A percentile compares a stretch with the other conserved stretches of the same genome.
phyloP scores from a whole-genome alignment of 2,888 invertebrate species.

The Drosophila kokeensis region DNA sequence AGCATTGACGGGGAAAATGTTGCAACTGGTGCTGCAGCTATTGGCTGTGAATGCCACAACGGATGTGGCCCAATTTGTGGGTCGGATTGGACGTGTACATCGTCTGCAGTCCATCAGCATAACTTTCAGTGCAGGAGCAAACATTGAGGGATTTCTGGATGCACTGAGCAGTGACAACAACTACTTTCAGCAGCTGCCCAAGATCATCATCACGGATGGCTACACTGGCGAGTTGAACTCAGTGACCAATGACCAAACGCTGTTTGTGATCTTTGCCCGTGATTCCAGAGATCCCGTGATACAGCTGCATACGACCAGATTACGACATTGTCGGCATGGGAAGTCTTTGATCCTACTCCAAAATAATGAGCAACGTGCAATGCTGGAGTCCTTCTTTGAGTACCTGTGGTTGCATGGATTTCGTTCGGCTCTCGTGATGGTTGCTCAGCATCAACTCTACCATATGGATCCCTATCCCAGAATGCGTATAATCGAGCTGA shows the following conservation, averaged over 20 bases:
- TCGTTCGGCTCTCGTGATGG: conserved; percentile 58
- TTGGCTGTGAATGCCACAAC: conserved; percentile 2
- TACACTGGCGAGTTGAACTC: conserved; percentile 4
- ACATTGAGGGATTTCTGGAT: conserved; percentile 25
- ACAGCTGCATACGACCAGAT: conserved; percentile 26
- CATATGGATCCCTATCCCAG: conserved; percentile 70
- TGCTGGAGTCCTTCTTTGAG: conserved; percentile 48
- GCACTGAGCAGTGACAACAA: conserved; percentile 34
- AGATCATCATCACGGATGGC: conserved; percentile 34
- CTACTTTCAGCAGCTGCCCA: conserved; percentile 48
- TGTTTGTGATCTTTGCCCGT: conserved; percentile 58
- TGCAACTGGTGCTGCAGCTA: conserved; percentile 25
- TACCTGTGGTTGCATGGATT: conserved; percentile 59
- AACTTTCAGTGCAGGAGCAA: conserved; percentile 32
- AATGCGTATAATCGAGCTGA: conserved; percentile 37
- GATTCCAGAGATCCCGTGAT: conserved; percentile 51
- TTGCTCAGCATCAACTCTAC: conserved; percentile 43
- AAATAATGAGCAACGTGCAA: background rate
- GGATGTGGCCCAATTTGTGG: conserved; percentile 42
- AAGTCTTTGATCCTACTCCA: conserved; percentile 54
- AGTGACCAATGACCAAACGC: conserved; percentile 20
- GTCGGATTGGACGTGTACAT: conserved; percentile 50
- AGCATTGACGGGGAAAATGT: conserved; percentile 23
- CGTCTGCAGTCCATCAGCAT: conserved; percentile 43
- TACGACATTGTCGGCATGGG: conserved; percentile 53